Evolutionary conservation across 2,113 vertebrate species (phyloP).

Genomic region (Syngnathoides biaculeatus): DNA sequence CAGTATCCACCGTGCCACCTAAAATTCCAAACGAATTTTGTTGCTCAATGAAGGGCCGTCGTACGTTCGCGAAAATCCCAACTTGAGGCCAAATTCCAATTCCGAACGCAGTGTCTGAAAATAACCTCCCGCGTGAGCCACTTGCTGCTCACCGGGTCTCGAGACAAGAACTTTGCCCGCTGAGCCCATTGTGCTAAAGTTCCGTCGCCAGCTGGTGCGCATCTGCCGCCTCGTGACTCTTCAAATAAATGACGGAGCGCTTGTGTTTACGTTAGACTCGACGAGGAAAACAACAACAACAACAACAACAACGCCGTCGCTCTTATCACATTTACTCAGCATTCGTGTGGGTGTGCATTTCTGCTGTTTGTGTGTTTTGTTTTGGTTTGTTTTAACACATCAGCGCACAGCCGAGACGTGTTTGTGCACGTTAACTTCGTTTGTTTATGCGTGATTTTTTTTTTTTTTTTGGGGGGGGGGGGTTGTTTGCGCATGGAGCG

Average conservation of each 20-base stretch:
- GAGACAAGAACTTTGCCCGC: neutral
- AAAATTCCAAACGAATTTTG: too few relatives aligned
- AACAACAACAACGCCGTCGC: too few relatives aligned
- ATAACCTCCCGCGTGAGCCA: neutral
- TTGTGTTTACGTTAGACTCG: neutral
- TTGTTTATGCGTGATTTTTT: neutral
- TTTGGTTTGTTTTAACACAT: neutral
- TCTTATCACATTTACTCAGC: slow-evolving; percentile 4
- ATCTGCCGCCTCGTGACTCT: neutral
- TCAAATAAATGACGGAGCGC: neutral
- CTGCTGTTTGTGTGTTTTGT: neutral
- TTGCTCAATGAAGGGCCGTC: too few relatives aligned
- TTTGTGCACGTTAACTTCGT: neutral
- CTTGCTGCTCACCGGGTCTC: neutral
- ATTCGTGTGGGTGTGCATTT: neutral
- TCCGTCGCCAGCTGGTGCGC: neutral
- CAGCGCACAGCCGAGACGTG: neutral
- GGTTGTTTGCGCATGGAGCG: neutral
- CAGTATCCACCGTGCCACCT: too few relatives aligned
- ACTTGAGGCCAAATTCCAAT: neutral
- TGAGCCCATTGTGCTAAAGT: neutral
- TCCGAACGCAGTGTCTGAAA: neutral
- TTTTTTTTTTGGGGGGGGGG: neutral
- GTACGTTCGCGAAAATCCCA: too few relatives aligned
- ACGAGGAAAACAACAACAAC: neutral